Evolutionary conservation across 2,113 vertebrate species (phyloP).

Genomic region (Trinectes maculatus): DNA sequence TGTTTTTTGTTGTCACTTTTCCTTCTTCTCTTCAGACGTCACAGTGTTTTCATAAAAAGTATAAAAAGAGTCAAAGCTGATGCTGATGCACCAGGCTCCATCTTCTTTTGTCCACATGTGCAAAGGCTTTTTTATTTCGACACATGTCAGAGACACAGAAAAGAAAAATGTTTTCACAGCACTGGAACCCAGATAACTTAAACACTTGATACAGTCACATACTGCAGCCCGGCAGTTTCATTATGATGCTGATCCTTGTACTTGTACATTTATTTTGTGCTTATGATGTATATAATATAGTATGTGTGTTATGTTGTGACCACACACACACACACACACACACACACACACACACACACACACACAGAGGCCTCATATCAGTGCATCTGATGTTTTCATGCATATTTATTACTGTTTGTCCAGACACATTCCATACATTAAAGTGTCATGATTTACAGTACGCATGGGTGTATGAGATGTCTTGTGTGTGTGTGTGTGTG

Average conservation of each 20-base stretch:
- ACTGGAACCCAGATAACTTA: no score
- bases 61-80: no score
- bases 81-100: no score
- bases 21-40: not conserved
- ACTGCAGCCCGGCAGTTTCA: not conserved
- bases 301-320: no score
- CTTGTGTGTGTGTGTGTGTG: not conserved
- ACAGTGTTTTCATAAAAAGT: no score
- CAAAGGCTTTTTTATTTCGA: no score
- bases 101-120: no score
- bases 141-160: no score
- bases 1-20: no score
- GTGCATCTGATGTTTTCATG: conserved; percentile 12
- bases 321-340: conserved; percentile 13
- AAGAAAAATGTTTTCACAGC: no score
- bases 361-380: conserved; percentile 1
- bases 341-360: conserved; percentile 16
- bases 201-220: no score
- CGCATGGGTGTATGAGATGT: not conserved
- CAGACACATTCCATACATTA: conserved; percentile 34
- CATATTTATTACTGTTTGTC: conserved; percentile 33
- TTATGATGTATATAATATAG: no score
- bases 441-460: conserved; percentile 30
- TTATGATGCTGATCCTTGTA: not conserved
- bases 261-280: not conserved